Base-by-base conservation (phyloP, 1,140 invertebrate genomes). In the Mya arenaria region DNA sequence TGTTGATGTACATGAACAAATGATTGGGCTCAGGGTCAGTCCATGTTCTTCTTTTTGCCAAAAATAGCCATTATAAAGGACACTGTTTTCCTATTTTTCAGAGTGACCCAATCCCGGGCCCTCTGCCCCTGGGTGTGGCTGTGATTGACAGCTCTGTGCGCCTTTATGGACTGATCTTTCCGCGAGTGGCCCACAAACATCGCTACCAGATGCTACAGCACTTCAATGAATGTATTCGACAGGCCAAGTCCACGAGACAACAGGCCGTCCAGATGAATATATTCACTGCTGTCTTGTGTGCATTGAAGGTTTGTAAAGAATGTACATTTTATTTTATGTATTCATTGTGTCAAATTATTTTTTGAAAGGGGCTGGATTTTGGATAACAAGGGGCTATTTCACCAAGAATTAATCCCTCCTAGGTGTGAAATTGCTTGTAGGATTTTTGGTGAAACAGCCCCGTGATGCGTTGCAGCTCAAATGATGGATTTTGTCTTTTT, bases 221-320 rank as follows among this genome's bases (percentile, higher is more conserved):
- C 91, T 99, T 99, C 89, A 95, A 95, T 41, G 98, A 99, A 89
- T 98, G 97, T 90, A 97, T 99, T 66, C 92, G 96, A 85, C 97
- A 97, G 79, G 97, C 97, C 0, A 99, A 99, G 92, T 97, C 97
- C 10, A 95, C 95, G 1, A 94, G 97, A 25, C 97, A 98, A 91
- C 98, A 99, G 92, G 98, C 98, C 1, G 96, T 99, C 25, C 98
- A 99, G 91, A 97, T 99, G 93, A 99, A 99, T 92, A 96, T 99
- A 62, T 98, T 99, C 90, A 97, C 98, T 19, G 97, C 98, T 8
- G 93, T 99, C 3, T 92, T 99, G 28, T 96, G 96, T 88, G 97
- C 97, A 8, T 93, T 99, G 39, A 97, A 98, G 91, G 92, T 93
- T 75, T 25, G 10, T 23, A 28, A 23, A 23, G 32, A 60, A 4